phyloP scores from a whole-genome alignment of 2,797 vertebrate genomes.

The Chelonia mydas region DNA sequence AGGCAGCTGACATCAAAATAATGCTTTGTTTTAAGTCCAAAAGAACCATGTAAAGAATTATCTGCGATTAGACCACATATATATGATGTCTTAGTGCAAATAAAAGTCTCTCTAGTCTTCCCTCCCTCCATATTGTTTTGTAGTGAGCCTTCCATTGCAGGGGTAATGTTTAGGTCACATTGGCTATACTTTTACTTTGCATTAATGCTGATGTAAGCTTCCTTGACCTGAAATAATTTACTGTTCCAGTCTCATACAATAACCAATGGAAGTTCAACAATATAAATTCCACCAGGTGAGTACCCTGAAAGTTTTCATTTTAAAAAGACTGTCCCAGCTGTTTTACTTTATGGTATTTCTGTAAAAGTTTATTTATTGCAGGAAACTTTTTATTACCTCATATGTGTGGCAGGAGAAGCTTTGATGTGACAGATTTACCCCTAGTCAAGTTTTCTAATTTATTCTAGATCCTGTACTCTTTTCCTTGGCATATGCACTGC shows the following conservation, averaged over 20 bases:
- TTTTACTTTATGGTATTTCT: not conserved
- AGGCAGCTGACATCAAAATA: constrained; percentile 72
- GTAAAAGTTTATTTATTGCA: not conserved
- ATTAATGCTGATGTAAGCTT: constrained; percentile 53
- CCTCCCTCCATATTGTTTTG: constrained; percentile 59
- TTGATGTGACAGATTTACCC: not conserved
- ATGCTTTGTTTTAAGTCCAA: constrained; percentile 77
- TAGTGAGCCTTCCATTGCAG: constrained; percentile 55
- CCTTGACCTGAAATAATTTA: constrained; percentile 55
- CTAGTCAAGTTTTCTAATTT: not conserved
- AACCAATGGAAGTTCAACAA: constrained; percentile 60
- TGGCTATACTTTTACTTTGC: constrained; percentile 5
- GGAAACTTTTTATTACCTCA: not conserved
- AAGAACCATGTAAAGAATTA: constrained; percentile 68
- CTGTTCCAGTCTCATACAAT: not conserved
- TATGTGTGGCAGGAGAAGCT: not conserved
- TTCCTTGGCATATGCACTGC: not conserved
- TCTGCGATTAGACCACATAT: constrained; percentile 71
- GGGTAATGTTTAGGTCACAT: constrained; percentile 59
- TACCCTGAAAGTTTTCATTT: not conserved
- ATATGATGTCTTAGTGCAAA: constrained; percentile 62
- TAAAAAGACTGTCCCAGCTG: not conserved
- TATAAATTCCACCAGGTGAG: constrained; percentile 62
- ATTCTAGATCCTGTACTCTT: not conserved
- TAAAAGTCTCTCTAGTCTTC: constrained; percentile 61